phyloP scores from a whole-genome alignment of 2,113 vertebrate species.

The Petroica traversi region DNA sequence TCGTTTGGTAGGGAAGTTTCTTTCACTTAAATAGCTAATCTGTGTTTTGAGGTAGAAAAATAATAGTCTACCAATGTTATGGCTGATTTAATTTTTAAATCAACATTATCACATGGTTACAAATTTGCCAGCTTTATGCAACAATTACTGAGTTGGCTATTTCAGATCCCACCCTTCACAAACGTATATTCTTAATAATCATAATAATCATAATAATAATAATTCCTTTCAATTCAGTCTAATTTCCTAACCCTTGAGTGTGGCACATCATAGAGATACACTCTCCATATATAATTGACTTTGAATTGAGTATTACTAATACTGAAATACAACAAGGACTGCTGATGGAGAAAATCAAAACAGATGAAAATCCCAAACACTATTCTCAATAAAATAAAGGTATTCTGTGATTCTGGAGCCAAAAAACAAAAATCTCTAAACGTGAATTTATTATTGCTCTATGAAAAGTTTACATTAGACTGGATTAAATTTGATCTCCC shows the following conservation, averaged over 20 bases:
- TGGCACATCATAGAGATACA: neutral
- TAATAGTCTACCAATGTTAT: neutral
- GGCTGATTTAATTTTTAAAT: conserved; percentile 11
- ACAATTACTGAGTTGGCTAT: conserved; percentile 2
- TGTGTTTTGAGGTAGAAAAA: neutral
- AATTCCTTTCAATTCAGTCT: neutral
- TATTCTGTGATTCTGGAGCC: neutral
- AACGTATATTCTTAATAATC: neutral
- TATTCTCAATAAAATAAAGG: conserved; percentile 14
- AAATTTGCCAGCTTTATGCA: neutral
- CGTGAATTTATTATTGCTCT: neutral
- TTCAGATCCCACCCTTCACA: neutral
- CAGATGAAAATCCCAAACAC: neutral
- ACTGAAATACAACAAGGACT: neutral
- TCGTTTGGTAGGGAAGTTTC: neutral
- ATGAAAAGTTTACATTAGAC: neutral
- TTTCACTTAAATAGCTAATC: neutral
- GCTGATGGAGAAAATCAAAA: neutral
- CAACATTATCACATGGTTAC: neutral
- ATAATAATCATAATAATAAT: neutral
- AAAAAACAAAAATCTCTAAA: neutral
- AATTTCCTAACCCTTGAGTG: neutral
- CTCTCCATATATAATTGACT: conserved; percentile 6
- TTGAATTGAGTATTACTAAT: conserved; percentile 11
- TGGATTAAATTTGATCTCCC: neutral